Conservation (phyloP, 2,797 vertebrate genomes). For the Dipus sagitta region DNA sequence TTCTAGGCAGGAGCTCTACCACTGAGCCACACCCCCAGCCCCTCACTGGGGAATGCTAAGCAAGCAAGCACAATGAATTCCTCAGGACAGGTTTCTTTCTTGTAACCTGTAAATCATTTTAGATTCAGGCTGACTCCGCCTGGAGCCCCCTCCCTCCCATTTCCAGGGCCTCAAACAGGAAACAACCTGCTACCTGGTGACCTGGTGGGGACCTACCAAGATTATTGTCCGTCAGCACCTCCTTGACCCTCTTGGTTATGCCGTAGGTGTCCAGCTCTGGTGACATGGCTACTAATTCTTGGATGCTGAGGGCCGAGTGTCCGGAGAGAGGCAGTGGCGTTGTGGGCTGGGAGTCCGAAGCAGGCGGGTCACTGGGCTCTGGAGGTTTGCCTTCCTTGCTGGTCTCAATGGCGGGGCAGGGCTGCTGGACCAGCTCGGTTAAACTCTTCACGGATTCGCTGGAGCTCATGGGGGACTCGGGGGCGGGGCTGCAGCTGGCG, state of each 20-base stretch:
- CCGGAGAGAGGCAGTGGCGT: constrained; percentile 92
- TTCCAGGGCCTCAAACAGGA: neutral
- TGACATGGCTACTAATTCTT: constrained; percentile 97
- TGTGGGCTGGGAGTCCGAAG: constrained; percentile 92
- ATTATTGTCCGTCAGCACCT: constrained; percentile 98
- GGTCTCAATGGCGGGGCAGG: constrained; percentile 92
- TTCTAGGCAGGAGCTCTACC: neutral
- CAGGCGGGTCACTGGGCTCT: constrained; percentile 89
- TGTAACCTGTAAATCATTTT: neutral
- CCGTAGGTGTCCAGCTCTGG: constrained; percentile 97
- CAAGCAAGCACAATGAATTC: too few species aligned
- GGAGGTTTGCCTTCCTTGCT: constrained; percentile 90
- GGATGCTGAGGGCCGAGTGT: constrained; percentile 95
- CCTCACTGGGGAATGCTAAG: neutral
- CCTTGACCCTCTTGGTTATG: constrained; percentile 98
- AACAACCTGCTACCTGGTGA: rapidly evolving
- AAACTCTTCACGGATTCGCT: constrained; percentile 96
- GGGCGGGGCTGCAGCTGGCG: constrained; percentile 96
- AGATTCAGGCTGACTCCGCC: neutral
- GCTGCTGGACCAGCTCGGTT: constrained; percentile 93
- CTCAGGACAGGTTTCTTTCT: neutral
- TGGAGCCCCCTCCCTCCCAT: neutral
- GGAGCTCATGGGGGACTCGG: constrained; percentile 96
- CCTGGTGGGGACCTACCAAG: constrained; percentile 90
- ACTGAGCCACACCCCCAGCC: neutral